Evolutionary conservation across 2,797 vertebrate species (phyloP).

Genomic region (Craterocephalus amniculus): DNA sequence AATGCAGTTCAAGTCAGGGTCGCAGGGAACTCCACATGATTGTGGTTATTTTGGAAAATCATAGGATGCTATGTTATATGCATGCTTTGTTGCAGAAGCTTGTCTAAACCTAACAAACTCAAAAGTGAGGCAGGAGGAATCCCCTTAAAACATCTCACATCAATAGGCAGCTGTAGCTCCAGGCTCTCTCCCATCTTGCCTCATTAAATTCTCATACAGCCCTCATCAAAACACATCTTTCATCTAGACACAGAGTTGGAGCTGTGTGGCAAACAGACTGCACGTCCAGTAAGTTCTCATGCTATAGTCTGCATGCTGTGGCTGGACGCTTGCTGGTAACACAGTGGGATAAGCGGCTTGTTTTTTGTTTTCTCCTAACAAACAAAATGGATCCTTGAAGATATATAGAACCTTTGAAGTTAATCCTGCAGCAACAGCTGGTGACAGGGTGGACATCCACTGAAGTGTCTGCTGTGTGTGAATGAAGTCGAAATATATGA

Average conservation of each 20-base stretch:
- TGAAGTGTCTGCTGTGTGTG: constrained; percentile 37
- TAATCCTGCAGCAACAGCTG: constrained; percentile 63
- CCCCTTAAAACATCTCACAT: constrained; percentile 74
- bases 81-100: constrained; percentile 14
- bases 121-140: constrained; percentile 69
- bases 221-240: constrained; percentile 82
- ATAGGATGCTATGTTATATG: constrained; percentile 5
- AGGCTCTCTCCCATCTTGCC: constrained; percentile 73
- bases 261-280: constrained; percentile 54
- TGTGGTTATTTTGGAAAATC: constrained; percentile 27
- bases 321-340: constrained; percentile 50
- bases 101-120: constrained; percentile 44
- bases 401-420: constrained; percentile 61
- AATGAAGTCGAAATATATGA: constrained; percentile 38
- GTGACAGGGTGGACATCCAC: constrained; percentile 34
- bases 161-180: constrained; percentile 65
- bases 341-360: constrained; percentile 53
- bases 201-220: constrained; percentile 82
- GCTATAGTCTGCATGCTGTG: constrained; percentile 46
- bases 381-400: constrained; percentile 58
- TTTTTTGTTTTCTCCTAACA: constrained; percentile 57
- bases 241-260: constrained; percentile 66
- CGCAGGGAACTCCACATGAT: not conserved
- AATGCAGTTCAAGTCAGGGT: constrained; percentile 50
- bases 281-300: constrained; percentile 47